These are phyloP conservation scores for Sturnira hondurensis DNA, from an alignment of 2,113 vertebrate species.

Conservation along the genomic window DNA sequence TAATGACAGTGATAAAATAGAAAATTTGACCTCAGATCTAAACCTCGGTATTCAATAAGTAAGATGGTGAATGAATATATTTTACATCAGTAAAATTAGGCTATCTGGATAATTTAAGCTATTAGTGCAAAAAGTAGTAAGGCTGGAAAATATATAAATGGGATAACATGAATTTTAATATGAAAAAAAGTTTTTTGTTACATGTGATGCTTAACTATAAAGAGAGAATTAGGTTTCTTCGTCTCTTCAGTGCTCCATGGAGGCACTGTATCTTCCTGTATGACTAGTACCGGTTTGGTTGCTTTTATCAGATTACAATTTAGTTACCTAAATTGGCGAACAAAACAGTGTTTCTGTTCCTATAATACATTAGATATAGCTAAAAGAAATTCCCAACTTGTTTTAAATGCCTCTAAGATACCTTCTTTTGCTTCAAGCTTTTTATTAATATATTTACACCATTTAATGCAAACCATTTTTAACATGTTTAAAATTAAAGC, in stretches of 20 bases:
- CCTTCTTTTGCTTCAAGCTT: background rate
- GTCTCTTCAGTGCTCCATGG: background rate
- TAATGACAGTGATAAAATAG: background rate
- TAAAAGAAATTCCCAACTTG: background rate
- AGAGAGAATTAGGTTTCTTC: background rate
- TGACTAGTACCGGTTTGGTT: background rate
- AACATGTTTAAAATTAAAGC: slow-evolving; percentile 23
- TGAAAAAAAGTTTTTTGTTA: background rate
- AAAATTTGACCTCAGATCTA: background rate
- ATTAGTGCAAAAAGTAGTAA: background rate
- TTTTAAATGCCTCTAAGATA: background rate
- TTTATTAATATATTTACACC: background rate
- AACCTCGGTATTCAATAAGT: background rate
- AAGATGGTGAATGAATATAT: background rate
- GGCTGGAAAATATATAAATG: background rate
- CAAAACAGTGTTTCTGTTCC: background rate
- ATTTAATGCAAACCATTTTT: slow-evolving; percentile 10
- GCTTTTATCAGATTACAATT: background rate
- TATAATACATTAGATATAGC: background rate
- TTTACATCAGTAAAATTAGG: slow-evolving; percentile 16
- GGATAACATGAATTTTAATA: background rate
- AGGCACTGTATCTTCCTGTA: background rate
- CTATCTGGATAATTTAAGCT: background rate
- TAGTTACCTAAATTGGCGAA: background rate
- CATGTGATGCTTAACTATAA: background rate